phyloP scores from a whole-genome alignment of 2,888 invertebrate genomes.

The Colostygia pectinataria region DNA sequence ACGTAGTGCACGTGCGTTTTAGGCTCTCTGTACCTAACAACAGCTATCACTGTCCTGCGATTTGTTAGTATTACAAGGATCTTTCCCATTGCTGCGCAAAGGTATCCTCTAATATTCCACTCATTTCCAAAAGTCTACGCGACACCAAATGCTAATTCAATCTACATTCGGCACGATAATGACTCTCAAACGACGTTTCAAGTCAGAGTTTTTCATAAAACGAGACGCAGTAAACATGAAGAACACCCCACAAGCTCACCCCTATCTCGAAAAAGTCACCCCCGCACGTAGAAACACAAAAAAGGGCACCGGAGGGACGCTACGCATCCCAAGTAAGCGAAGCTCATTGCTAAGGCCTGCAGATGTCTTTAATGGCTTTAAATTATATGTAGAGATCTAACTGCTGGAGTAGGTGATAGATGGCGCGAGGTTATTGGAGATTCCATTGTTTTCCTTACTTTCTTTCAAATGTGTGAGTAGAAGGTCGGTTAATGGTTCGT shows the following conservation, averaged over 20 bases:
- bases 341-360: constrained; percentile 78
- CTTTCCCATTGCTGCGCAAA: too few species aligned
- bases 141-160: constrained; percentile 49
- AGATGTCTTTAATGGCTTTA: constrained; percentile 83
- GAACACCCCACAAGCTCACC: constrained; percentile 75
- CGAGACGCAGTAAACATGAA: constrained; percentile 72
- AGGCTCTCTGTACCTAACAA: too few species aligned
- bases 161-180: constrained; percentile 54
- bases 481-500: too few species aligned
- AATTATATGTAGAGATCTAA: constrained; percentile 81
- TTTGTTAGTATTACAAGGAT: too few species aligned
- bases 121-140: too few species aligned
- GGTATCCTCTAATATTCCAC: too few species aligned
- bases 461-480: background rate
- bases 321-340: constrained; percentile 78
- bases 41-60: too few species aligned
- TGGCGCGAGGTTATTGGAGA: constrained; percentile 46
- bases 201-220: constrained; percentile 76
- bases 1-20: too few species aligned
- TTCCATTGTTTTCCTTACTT: constrained; percentile 27
- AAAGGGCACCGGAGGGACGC: constrained; percentile 78
- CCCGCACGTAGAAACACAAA: constrained; percentile 79
- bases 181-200: constrained; percentile 68
- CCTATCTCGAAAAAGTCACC: constrained; percentile 81
- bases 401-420: constrained; percentile 74